Evolutionary conservation across 2,113 vertebrate genomes (phyloP).

Genomic region (Lepus europaeus): DNA sequence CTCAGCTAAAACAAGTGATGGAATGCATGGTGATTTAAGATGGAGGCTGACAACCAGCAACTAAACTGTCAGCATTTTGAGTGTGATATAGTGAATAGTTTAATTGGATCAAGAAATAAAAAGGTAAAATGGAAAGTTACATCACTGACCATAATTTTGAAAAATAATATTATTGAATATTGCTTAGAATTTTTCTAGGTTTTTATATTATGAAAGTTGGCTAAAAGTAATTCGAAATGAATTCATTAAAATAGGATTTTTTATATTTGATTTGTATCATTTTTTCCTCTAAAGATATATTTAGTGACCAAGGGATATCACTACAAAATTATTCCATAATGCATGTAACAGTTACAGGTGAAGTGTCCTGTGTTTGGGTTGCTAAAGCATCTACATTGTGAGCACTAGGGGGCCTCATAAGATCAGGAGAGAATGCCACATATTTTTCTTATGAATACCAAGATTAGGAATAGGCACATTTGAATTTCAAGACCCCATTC

Average conservation of each 20-base stretch:
- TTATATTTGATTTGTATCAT: neutral
- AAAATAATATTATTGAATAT: constrained; percentile 10
- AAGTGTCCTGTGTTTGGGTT: neutral
- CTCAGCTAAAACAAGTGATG: no score
- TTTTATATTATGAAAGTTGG: constrained; percentile 45
- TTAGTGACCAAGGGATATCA: neutral
- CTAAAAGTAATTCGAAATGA: constrained; percentile 13
- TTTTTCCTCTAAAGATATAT: neutral
- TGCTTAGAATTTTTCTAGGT: constrained; percentile 15
- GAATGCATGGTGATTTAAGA: no score
- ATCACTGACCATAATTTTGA: constrained; percentile 21
- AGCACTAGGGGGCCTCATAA: constrained; percentile 86
- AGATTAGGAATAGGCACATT: neutral
- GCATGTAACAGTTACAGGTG: neutral
- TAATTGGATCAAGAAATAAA: constrained; percentile 8
- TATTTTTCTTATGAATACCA: neutral
- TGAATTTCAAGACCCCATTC: neutral
- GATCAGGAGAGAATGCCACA: neutral
- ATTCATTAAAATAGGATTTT: neutral
- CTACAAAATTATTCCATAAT: neutral
- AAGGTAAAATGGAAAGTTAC: constrained; percentile 16
- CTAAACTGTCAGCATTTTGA: neutral
- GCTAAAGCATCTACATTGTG: neutral
- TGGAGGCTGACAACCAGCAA: no score
- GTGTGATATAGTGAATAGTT: neutral